phyloP scores from a whole-genome alignment of 2,888 invertebrate species.

The Pomacea canaliculata region DNA sequence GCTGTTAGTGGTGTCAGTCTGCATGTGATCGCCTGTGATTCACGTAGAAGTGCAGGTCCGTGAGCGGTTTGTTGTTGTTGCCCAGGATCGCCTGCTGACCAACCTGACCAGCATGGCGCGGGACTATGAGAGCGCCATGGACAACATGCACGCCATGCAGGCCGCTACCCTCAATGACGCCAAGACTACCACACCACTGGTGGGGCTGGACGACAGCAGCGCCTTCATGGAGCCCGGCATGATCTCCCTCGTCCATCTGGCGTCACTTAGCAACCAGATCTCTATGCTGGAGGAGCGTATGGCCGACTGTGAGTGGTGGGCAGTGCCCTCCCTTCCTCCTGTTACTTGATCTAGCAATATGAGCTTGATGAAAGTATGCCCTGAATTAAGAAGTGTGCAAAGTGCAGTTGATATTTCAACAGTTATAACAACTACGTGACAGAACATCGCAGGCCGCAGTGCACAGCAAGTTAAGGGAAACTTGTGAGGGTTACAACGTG shows the following conservation, averaged over 20 bases:
- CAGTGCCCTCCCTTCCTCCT: too few species aligned
- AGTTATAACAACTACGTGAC: too few species aligned
- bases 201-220: constrained; percentile 1
- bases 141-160: constrained; percentile 26
- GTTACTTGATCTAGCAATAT: too few species aligned
- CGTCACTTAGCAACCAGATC: constrained; percentile 51
- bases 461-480: too few species aligned
- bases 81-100: constrained; percentile 28
- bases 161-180: constrained; percentile 3
- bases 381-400: too few species aligned
- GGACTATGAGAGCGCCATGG: constrained; percentile 30
- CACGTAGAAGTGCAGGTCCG: too few species aligned
- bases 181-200: neutral
- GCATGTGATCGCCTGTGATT: too few species aligned
- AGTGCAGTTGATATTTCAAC: too few species aligned
- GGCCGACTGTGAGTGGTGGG: constrained; percentile 42
- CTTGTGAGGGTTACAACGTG: too few species aligned
- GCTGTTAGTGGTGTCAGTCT: too few species aligned
- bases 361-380: too few species aligned
- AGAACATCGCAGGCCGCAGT: too few species aligned
- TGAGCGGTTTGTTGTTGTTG: neutral
- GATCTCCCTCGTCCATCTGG: constrained; percentile 38
- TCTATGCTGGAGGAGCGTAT: constrained; percentile 50
- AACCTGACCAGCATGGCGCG: constrained; percentile 27
- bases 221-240: constrained; percentile 9